phyloP scores from a whole-genome alignment of 2,113 vertebrate genomes.

The Cnemophilus loriae region DNA sequence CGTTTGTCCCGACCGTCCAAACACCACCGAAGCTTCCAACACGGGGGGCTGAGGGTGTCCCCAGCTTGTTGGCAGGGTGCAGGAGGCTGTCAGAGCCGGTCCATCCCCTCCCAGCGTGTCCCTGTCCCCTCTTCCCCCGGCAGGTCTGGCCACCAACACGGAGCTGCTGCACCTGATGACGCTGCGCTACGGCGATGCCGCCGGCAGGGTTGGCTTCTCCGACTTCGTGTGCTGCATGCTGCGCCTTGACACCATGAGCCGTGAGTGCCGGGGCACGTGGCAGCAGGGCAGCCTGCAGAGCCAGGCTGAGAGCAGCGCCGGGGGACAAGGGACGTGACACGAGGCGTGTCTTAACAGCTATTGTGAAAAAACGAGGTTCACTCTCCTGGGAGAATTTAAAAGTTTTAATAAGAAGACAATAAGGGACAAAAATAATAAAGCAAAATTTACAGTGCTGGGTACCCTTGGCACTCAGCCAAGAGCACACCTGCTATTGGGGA shows the following conservation, averaged over 20 bases:
- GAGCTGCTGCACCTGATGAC: conserved; percentile 54
- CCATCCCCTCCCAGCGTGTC: fast-evolving
- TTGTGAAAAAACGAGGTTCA: no score
- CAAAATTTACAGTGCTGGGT: no score
- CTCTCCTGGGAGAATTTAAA: no score
- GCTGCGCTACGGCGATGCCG: conserved; percentile 36
- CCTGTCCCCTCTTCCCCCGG: background rate
- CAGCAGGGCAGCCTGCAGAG: background rate
- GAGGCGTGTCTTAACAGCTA: no score
- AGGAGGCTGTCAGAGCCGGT: fast-evolving
- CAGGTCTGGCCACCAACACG: background rate
- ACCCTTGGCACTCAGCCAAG: no score
- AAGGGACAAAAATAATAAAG: no score
- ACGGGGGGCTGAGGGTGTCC: no score
- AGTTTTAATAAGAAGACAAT: no score
- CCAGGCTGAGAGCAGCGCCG: background rate
- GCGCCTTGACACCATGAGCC: conserved; percentile 64
- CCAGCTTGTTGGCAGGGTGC: background rate
- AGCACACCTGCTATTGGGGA: no score
- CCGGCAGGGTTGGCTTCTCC: conserved; percentile 32
- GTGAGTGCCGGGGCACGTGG: conserved; percentile 46
- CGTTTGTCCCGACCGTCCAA: no score
- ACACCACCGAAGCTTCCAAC: no score
- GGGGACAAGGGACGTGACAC: background rate
- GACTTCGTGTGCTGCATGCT: conserved; percentile 72